phyloP scores from a whole-genome alignment of 2,888 invertebrate species.

The Sminthurides aquaticus region DNA sequence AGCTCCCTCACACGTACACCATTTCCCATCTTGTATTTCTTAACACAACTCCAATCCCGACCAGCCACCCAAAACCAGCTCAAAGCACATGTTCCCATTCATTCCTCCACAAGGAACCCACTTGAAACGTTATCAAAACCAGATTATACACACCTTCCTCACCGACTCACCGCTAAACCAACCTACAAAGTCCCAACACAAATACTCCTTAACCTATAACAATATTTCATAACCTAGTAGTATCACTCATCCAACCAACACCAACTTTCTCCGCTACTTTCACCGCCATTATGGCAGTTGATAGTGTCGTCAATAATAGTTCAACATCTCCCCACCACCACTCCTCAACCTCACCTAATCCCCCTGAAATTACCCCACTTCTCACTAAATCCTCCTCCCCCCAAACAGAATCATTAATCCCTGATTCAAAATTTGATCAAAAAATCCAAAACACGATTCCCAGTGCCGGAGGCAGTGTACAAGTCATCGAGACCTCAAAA shows the following conservation, averaged over 20 bases:
- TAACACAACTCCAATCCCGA: background rate
- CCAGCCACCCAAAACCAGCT: background rate
- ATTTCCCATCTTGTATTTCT: no score
- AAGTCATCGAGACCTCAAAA: slow-evolving; percentile 7
- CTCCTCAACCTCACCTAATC: slow-evolving; percentile 14
- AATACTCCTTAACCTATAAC: no score
- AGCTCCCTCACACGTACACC: no score
- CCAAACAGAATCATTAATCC: background rate
- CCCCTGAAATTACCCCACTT: slow-evolving; percentile 13
- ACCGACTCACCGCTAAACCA: no score
- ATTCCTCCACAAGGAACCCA: slow-evolving; percentile 3
- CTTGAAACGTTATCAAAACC: background rate
- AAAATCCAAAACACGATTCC: no score
- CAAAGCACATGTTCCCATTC: slow-evolving; percentile 3
- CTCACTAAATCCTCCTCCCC: slow-evolving; percentile 2
- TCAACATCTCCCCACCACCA: slow-evolving; percentile 14
- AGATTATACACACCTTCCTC: no score
- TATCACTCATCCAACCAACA: background rate
- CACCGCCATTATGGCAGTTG: slow-evolving; percentile 43
- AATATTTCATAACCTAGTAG: no score
- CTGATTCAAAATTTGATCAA: background rate
- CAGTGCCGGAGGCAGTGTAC: background rate
- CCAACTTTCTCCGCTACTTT: slow-evolving; percentile 4
- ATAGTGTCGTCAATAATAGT: slow-evolving; percentile 36
- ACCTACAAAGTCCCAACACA: no score